A percentile compares a stretch with the other conserved stretches of the same genome.
Conservation (phyloP, 2,888 invertebrate genomes). For the Lysandra coridon region DNA sequence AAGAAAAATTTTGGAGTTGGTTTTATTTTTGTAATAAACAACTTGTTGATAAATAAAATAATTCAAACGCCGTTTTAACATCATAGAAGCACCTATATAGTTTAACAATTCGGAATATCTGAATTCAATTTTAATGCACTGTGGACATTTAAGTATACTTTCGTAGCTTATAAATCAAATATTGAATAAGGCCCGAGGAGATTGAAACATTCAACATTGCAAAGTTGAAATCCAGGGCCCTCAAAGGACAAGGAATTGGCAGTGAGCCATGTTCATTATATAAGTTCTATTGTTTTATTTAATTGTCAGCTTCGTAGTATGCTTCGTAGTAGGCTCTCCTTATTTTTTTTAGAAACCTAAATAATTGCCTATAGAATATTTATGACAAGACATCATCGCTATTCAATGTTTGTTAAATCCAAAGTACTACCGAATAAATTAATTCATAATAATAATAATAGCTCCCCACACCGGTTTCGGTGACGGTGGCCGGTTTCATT, state of each 20-base stretch:
- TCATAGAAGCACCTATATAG: too few relatives aligned
- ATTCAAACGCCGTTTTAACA: too few relatives aligned
- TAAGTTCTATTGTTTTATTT: constrained; percentile 3
- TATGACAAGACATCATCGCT: too few relatives aligned
- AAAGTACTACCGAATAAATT: too few relatives aligned
- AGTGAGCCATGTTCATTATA: neutral
- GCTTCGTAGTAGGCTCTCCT: neutral
- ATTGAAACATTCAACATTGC: neutral
- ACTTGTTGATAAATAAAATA: too few relatives aligned
- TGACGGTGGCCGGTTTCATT: too few relatives aligned
- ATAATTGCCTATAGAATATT: neutral
- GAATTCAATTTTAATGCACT: neutral
- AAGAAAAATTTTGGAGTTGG: too few relatives aligned
- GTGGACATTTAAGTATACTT: neutral
- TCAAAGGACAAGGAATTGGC: constrained; percentile 19
- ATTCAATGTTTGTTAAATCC: too few relatives aligned
- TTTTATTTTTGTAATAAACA: too few relatives aligned
- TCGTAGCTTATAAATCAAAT: neutral
- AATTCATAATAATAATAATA: too few relatives aligned
- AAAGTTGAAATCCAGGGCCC: neutral
- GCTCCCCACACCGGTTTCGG: too few relatives aligned
- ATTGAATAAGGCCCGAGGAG: neutral
- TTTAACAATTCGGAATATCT: neutral
- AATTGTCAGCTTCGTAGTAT: neutral
- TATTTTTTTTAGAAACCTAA: neutral